These are phyloP conservation scores for Sarotherodon lohbergeri DNA, from an alignment of 2,113 vertebrate species.

Conservation along the genomic window DNA sequence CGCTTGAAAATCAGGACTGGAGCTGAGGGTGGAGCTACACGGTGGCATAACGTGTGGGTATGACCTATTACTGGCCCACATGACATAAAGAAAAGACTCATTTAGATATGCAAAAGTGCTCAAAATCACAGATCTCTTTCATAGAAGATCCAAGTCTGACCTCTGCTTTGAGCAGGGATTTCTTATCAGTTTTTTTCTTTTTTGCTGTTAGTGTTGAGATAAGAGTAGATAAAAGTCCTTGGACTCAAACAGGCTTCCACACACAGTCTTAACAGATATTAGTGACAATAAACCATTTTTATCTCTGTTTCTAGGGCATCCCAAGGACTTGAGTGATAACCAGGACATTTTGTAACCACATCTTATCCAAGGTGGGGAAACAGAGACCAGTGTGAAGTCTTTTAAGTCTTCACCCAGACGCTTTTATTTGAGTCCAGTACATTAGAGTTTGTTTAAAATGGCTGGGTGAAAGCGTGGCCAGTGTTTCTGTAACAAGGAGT, in stretches of 20 bases:
- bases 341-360: not conserved
- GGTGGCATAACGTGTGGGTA: not conserved
- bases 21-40: conserved; percentile 23
- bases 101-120: not conserved
- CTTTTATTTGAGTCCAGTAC: not conserved
- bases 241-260: not conserved
- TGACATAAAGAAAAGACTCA: not conserved
- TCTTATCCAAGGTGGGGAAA: not conserved
- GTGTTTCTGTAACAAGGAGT: conserved; percentile 29
- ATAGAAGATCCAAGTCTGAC: not conserved
- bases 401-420: not conserved
- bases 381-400: not conserved
- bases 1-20: conserved; percentile 50
- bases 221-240: conserved; percentile 7
- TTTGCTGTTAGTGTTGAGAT: conserved; percentile 3
- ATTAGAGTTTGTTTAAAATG: conserved; percentile 20
- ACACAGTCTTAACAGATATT: not conserved
- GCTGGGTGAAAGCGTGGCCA: not conserved
- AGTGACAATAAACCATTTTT: not conserved
- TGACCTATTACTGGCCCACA: not conserved
- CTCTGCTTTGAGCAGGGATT: not conserved
- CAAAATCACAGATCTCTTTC: not conserved
- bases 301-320: not conserved
- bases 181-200: conserved; percentile 6
- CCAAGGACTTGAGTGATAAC: not conserved